Conservation (phyloP, 2,113 vertebrate genomes). For the Scatophagus argus region DNA sequence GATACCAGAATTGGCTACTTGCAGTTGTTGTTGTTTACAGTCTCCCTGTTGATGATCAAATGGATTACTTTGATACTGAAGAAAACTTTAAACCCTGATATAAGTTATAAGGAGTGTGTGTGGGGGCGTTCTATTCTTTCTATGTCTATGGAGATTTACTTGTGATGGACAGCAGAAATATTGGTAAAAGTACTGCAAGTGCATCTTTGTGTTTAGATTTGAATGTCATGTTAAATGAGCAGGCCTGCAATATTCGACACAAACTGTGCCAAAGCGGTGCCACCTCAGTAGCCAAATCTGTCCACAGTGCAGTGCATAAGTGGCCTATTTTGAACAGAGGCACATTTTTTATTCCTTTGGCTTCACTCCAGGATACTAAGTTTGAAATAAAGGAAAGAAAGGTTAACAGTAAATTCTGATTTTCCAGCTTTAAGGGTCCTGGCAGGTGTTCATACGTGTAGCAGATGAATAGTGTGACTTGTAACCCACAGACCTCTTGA, state of each 20-base stretch:
- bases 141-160: background rate
- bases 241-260: no score
- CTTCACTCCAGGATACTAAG: background rate
- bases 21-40: background rate
- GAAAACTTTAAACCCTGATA: background rate
- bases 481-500: background rate
- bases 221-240: no score
- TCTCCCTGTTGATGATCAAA: background rate
- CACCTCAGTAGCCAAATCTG: no score
- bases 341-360: background rate
- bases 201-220: background rate
- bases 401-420: slow-evolving; percentile 2
- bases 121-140: background rate
- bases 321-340: background rate
- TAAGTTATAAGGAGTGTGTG: background rate
- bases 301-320: background rate
- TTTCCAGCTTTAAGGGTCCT: background rate
- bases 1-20: background rate
- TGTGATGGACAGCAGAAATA: background rate
- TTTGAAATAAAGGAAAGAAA: background rate
- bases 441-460: background rate
- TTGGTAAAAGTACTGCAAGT: background rate
- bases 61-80: background rate
- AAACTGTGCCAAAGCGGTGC: no score
- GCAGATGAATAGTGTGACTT: background rate